A percentile compares a stretch with the other conserved stretches of the same genome.
These are phyloP conservation scores for Clistopyga incitator DNA, from an alignment of 2,888 invertebrate genomes.

Conservation along the genomic window DNA sequence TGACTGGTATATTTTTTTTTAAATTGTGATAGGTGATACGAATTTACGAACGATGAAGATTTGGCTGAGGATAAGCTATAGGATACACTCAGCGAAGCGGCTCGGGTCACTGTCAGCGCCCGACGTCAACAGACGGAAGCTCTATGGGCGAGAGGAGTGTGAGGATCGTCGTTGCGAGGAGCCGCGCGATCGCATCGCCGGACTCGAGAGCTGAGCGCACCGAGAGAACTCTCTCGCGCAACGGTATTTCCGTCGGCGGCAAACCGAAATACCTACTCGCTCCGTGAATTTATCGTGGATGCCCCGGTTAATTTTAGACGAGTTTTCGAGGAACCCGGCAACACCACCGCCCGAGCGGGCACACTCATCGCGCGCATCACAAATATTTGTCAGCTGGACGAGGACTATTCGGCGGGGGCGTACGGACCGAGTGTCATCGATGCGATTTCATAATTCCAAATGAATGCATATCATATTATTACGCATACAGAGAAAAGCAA, in stretches of 20 bases:
- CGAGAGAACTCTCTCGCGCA: slow-evolving; percentile 34
- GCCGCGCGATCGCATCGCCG: not conserved
- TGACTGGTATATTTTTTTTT: no score
- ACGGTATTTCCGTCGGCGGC: slow-evolving; percentile 68
- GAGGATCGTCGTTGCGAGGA: not conserved
- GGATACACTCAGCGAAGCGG: not conserved
- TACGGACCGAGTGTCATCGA: not conserved
- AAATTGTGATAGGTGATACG: no score
- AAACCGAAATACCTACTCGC: slow-evolving; percentile 68
- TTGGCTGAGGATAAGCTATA: slow-evolving; percentile 1
- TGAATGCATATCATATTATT: slow-evolving; percentile 17
- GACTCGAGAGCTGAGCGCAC: slow-evolving; percentile 1
- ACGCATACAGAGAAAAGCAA: not conserved
- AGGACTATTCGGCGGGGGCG: not conserved
- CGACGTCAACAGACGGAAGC: slow-evolving; percentile 37
- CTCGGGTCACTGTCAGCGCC: slow-evolving; percentile 56
- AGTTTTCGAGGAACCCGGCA: slow-evolving; percentile 58
- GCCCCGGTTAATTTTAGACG: slow-evolving; percentile 66
- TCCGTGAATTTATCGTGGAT: slow-evolving; percentile 67
- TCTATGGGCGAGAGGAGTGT: not conserved
- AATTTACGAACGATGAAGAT: not conserved
- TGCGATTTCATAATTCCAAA: slow-evolving; percentile 22
- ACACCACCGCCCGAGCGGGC: slow-evolving; percentile 56
- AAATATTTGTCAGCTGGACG: slow-evolving; percentile 52
- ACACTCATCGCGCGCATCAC: slow-evolving; percentile 44